These are phyloP conservation scores for Agrenia bidenticulata DNA, from an alignment of 2,888 invertebrate genomes.

Conservation along the genomic window DNA sequence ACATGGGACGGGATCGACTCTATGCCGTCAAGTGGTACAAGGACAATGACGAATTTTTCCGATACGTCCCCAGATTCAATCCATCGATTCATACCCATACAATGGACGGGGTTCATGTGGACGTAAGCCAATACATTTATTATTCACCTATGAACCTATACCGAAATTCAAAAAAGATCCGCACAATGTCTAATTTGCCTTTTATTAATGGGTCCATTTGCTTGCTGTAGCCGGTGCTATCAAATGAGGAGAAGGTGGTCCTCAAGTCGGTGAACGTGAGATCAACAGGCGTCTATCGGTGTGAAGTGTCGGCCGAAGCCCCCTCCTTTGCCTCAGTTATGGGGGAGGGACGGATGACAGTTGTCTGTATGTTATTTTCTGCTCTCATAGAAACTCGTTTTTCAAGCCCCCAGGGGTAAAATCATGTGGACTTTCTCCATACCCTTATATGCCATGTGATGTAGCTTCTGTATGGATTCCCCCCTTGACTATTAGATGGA, in stretches of 20 bases:
- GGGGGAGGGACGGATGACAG: constrained; percentile 75
- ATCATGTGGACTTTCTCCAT: too few relatives aligned
- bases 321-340: constrained; percentile 74
- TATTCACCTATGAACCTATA: too few relatives aligned
- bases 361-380: constrained; percentile 72
- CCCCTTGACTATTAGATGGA: neutral
- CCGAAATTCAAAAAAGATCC: too few relatives aligned
- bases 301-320: constrained; percentile 72
- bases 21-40: constrained; percentile 72
- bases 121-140: too few relatives aligned
- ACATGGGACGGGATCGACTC: constrained; percentile 66
- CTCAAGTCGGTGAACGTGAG: constrained; percentile 53
- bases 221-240: constrained; percentile 12
- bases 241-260: constrained; percentile 34
- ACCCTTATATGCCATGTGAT: neutral
- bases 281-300: constrained; percentile 69
- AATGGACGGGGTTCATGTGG: constrained; percentile 69
- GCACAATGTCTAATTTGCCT: too few relatives aligned
- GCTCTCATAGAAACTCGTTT: neutral
- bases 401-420: too few relatives aligned
- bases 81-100: constrained; percentile 70
- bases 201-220: too few relatives aligned
- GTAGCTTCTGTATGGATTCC: neutral
- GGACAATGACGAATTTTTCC: constrained; percentile 79
- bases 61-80: constrained; percentile 69